These are phyloP conservation scores for Synodontis membranacea DNA, from an alignment of 2,113 vertebrate species.

Conservation along the genomic window DNA sequence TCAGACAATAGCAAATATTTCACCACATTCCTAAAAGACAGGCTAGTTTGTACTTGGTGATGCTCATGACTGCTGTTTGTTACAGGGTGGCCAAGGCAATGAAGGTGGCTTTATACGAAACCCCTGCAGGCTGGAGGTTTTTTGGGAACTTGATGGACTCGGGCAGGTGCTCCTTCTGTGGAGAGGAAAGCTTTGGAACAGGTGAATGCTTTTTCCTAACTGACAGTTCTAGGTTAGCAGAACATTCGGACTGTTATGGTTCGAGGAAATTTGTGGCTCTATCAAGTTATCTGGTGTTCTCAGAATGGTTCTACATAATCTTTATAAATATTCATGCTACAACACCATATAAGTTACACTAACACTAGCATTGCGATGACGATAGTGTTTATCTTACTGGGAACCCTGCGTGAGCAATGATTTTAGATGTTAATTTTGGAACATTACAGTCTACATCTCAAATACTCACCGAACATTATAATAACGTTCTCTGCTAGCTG, in stretches of 20 bases:
- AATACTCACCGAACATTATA: not conserved
- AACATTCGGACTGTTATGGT: not conserved
- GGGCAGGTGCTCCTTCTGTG: conserved; percentile 93
- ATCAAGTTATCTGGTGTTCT: not conserved
- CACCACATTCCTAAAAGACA: not conserved
- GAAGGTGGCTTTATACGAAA: conserved; percentile 97
- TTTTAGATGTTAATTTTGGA: not conserved
- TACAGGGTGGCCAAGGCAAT: conserved; percentile 92
- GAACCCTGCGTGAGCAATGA: not conserved
- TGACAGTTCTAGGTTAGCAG: not conserved
- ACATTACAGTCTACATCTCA: not conserved
- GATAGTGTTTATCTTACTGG: not conserved
- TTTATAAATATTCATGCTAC: not conserved
- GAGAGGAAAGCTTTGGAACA: conserved; percentile 98
- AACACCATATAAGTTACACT: not conserved
- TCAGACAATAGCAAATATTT: not conserved
- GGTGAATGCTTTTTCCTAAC: conserved; percentile 70
- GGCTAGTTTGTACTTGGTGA: not conserved
- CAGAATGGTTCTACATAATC: not conserved
- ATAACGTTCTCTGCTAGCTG: not conserved
- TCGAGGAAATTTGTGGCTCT: not conserved
- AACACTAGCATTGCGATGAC: not conserved
- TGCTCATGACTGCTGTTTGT: conserved; percentile 50
- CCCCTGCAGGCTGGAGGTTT: conserved; percentile 94
- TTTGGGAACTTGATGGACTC: conserved; percentile 98